phyloP scores from a whole-genome alignment of 2,888 invertebrate species.

The Pocota personata region DNA sequence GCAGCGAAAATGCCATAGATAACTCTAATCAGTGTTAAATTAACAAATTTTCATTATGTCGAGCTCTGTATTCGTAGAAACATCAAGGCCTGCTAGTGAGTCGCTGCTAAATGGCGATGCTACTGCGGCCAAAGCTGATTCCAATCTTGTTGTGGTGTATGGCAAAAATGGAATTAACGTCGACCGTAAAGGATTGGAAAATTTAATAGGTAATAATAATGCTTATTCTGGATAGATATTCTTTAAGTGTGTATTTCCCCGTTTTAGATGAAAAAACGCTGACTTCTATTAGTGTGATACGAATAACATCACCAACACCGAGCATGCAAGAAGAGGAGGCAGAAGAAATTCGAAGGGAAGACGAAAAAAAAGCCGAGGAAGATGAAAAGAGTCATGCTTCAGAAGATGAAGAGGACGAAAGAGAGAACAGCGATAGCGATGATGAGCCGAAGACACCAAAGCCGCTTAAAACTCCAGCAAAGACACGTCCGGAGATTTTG shows the following conservation, averaged over 20 bases:
- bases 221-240: neutral
- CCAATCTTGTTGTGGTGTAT: constrained; percentile 89
- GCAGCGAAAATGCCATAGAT: constrained; percentile 19
- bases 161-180: constrained; percentile 94
- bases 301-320: constrained; percentile 83
- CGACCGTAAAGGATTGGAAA: constrained; percentile 91
- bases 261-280: constrained; percentile 83
- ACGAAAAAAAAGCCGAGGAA: constrained; percentile 74
- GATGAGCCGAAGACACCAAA: constrained; percentile 83
- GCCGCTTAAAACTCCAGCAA: constrained; percentile 19
- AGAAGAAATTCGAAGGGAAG: constrained; percentile 78
- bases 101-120: constrained; percentile 40
- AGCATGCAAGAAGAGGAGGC: constrained; percentile 81
- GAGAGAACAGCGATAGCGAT: constrained; percentile 85
- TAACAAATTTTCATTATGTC: constrained; percentile 77
- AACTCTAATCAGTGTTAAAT: neutral
- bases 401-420: constrained; percentile 78
- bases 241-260: neutral
- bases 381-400: constrained; percentile 75
- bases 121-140: constrained; percentile 74
- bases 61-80: constrained; percentile 81
- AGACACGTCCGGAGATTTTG: constrained; percentile 84
- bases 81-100: constrained; percentile 57
- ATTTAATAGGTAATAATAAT: constrained; percentile 88
- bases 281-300: constrained; percentile 86